phyloP scores from a whole-genome alignment of 2,888 invertebrate species.

The Dinocampus coccinellae region DNA sequence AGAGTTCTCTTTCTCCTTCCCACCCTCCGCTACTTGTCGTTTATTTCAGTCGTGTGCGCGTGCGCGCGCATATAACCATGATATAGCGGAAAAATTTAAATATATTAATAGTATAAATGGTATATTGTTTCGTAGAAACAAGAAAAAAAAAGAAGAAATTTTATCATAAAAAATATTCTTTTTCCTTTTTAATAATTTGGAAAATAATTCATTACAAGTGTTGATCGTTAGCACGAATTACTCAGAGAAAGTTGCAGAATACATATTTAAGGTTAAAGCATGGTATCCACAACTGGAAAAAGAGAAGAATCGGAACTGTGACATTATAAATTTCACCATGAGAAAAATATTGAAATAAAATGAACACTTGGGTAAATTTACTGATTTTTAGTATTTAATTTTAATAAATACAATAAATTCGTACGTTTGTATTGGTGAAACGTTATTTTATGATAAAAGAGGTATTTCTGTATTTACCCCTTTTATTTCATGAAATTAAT shows the following conservation, averaged over 20 bases:
- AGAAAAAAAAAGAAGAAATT: not conserved
- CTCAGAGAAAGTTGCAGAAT: not conserved
- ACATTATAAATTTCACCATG: not conserved
- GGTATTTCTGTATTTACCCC: slow-evolving; percentile 3
- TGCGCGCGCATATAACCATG: too few species aligned
- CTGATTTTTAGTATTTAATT: slow-evolving; percentile 53
- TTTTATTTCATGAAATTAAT: slow-evolving; percentile 45
- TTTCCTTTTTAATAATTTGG: not conserved
- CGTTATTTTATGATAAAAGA: slow-evolving; percentile 43
- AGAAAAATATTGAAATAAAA: too few species aligned
- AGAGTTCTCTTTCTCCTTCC: too few species aligned
- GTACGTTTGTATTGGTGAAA: slow-evolving; percentile 49
- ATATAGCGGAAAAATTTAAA: not conserved
- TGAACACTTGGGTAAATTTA: not conserved
- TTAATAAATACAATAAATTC: slow-evolving; percentile 64
- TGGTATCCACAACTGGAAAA: slow-evolving; percentile 33
- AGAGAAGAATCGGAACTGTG: not conserved
- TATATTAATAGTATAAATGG: not conserved
- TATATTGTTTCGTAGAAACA: slow-evolving; percentile 45
- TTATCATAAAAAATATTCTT: not conserved
- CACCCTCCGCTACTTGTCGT: too few species aligned
- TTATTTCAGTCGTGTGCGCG: too few species aligned
- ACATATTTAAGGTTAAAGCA: not conserved
- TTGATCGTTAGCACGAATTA: not conserved
- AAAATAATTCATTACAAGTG: not conserved